These are phyloP conservation scores for Acleris sparsana DNA, from an alignment of 2,888 invertebrate species.

Conservation along the genomic window DNA sequence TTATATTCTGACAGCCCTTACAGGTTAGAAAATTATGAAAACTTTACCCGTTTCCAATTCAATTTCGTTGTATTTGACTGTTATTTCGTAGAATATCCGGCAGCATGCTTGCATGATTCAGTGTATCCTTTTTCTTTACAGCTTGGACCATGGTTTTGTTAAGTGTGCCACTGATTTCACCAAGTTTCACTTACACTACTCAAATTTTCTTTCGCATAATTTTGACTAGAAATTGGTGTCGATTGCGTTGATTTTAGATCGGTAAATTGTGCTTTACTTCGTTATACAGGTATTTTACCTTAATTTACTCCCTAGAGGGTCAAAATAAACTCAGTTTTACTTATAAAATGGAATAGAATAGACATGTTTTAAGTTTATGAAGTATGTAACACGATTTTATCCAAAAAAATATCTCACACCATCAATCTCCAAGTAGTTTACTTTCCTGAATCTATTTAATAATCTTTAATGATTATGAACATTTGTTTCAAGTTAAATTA, in stretches of 20 bases:
- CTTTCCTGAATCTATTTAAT: too few species aligned
- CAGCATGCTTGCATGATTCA: constrained; percentile 42
- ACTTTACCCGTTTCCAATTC: constrained; percentile 32
- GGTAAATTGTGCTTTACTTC: background rate
- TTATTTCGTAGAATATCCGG: constrained; percentile 13
- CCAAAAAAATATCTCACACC: too few species aligned
- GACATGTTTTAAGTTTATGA: too few species aligned
- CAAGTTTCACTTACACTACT: constrained; percentile 43
- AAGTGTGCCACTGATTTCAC: constrained; percentile 48
- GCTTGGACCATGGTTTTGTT: constrained; percentile 3
- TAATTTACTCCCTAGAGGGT: too few species aligned
- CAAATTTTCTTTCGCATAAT: constrained; percentile 13
- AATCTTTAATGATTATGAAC: too few species aligned
- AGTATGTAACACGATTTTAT: too few species aligned
- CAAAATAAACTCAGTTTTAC: too few species aligned
- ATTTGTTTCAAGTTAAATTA: too few species aligned
- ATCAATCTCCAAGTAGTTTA: too few species aligned
- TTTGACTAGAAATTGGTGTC: background rate
- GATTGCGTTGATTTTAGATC: background rate
- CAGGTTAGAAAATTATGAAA: constrained; percentile 66
- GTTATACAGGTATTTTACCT: too few species aligned
- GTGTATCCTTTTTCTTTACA: constrained; percentile 2
- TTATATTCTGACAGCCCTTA: constrained; percentile 71
- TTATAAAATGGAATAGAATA: too few species aligned
- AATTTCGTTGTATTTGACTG: constrained; percentile 24